Percentiles rank a stretch among this genome's conserved stretches.
Evolutionary conservation across 2,888 invertebrate genomes (phyloP).

Genomic region (Agonopterix heracliana): DNA sequence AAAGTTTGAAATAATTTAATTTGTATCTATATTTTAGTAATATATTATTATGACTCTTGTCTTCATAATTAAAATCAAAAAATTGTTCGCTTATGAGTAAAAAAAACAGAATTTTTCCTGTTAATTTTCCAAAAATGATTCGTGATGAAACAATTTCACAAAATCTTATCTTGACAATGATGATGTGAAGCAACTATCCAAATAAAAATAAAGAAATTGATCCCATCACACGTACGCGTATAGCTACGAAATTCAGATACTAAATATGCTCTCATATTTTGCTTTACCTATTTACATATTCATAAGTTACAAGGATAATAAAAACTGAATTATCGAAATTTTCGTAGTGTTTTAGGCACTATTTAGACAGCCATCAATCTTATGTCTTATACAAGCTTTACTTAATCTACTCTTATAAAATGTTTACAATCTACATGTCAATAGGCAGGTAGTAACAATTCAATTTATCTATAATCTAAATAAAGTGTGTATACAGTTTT

Average conservation of each 20-base stretch:
- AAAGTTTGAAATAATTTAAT: too few species aligned
- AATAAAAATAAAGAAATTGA: slow-evolving; percentile 50
- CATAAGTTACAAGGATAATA: slow-evolving; percentile 62
- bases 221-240: slow-evolving; percentile 61
- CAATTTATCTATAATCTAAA: slow-evolving; percentile 49
- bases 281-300: slow-evolving; percentile 56
- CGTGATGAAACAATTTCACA: not conserved
- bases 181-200: too few species aligned
- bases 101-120: too few species aligned
- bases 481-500: slow-evolving; percentile 45
- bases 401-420: slow-evolving; percentile 58
- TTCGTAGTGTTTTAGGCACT: slow-evolving; percentile 76
- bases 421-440: slow-evolving; percentile 67
- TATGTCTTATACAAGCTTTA: slow-evolving; percentile 71
- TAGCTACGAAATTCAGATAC: slow-evolving; percentile 49
- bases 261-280: slow-evolving; percentile 51
- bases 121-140: not conserved
- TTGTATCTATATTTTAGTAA: too few species aligned
- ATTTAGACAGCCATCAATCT: slow-evolving; percentile 77
- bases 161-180: slow-evolving; percentile 7
- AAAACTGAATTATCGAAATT: slow-evolving; percentile 72
- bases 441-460: slow-evolving; percentile 73
- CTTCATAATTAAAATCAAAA: too few species aligned
- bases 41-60: too few species aligned
- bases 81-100: too few species aligned